These are phyloP conservation scores for Gulo gulo DNA, from an alignment of 2,113 vertebrate genomes.

Conservation along the genomic window DNA sequence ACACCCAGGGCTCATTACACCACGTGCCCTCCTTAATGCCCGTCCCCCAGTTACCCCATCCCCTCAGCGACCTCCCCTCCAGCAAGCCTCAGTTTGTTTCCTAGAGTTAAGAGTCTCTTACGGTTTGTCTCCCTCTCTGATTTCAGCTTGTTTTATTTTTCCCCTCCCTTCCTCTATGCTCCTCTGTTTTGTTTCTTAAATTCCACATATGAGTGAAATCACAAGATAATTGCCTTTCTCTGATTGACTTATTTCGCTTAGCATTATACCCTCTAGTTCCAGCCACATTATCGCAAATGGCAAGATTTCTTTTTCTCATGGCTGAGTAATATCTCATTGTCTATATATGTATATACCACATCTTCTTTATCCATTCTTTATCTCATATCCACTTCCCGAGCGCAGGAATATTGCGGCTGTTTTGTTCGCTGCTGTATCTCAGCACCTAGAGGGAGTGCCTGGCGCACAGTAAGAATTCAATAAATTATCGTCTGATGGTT, in stretches of 20 bases:
- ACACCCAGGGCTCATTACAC: neutral
- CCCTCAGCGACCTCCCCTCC: neutral
- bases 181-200: neutral
- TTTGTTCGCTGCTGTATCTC: neutral
- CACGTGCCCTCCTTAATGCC: neutral
- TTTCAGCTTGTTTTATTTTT: neutral
- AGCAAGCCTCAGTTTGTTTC: neutral
- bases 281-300: neutral
- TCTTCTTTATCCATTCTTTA: neutral
- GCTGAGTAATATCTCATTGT: neutral
- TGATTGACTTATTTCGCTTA: neutral
- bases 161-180: neutral
- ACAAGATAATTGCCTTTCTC: neutral
- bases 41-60: neutral
- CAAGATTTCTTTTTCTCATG: neutral
- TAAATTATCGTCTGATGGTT: neutral
- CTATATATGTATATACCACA: neutral
- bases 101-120: neutral
- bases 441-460: neutral
- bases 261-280: neutral
- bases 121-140: neutral
- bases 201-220: neutral
- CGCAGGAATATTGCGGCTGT: neutral
- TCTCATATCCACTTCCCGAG: neutral
- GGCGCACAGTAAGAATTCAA: neutral